Base-by-base conservation (phyloP, 2,113 vertebrate genomes). In the Neofelis nebulosa region DNA sequence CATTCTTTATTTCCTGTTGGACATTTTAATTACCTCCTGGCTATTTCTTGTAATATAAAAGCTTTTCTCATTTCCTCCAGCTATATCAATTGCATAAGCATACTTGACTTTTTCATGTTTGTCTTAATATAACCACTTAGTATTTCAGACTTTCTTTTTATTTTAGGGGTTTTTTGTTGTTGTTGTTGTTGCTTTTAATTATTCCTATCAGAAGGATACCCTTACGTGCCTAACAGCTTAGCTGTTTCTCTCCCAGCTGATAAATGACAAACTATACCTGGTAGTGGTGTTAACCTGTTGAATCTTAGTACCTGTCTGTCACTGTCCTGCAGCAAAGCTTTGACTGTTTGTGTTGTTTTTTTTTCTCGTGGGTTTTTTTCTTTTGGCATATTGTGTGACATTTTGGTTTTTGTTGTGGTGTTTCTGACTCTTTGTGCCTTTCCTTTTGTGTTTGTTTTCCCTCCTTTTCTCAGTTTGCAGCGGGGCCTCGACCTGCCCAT, bases 401-500 rank as follows among this genome's bases (percentile, higher is more conserved):
- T 99, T 99, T 99, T 99, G 98, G 96, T 99, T 98, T 96, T 98
- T 91, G 98, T 98, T 98, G 98, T 99, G 98, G 98, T 98, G 99
- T 99, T 99, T 99, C 99, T 99, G 99, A 99, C 99, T 99, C 99
- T 99, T 98, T 99, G 99, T 99, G 99, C 99, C 99, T 99, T 99
- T 99, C 99, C 99, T 99, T 99, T 99, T 99, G 99, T 99, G 99
- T 99, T 99, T 99, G 99, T 99, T 99, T 99, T 99, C 98, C 98
- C 98, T 98, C 98, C 98, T 99, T 98, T 98, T 98, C 98, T 99
- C 99, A 99, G 99, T 99, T 99, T 99, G 99, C 99, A 98, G 99
- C 99, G 98, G 99, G 99, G 99, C 99, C 99, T 99, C 99, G 99
- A 99, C 99, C 99, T 98, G 99, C 99, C 99, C 99, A 99, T 99